Conservation (phyloP, 2,888 invertebrate genomes). For the Cephonodes hylas region DNA sequence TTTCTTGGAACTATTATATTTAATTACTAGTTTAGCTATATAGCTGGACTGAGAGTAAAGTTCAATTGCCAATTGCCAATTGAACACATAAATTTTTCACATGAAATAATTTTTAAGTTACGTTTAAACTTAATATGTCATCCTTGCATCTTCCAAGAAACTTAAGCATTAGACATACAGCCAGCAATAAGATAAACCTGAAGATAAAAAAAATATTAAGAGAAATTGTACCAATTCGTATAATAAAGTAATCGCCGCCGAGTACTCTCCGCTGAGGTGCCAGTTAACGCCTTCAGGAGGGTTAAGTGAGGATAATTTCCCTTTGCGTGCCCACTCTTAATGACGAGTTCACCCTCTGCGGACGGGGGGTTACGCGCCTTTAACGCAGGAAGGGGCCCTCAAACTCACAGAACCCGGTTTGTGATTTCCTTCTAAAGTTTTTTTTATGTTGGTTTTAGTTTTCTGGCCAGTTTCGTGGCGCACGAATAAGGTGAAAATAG, state of each 20-base stretch:
- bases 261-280: conserved; percentile 76
- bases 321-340: conserved; percentile 77
- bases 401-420: conserved; percentile 1
- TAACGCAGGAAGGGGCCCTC: conserved; percentile 14
- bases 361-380: conserved; percentile 22
- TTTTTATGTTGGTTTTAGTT: conserved; percentile 11
- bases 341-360: conserved; percentile 52
- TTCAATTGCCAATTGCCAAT: too few species aligned
- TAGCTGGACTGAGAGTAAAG: too few species aligned
- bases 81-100: too few species aligned
- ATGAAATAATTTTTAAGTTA: too few species aligned
- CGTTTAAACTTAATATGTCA: too few species aligned
- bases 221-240: conserved; percentile 72
- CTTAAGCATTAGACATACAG: not conserved
- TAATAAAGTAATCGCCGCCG: conserved; percentile 74
- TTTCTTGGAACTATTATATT: too few species aligned
- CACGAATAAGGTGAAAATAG: not conserved
- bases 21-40: too few species aligned
- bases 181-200: not conserved
- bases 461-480: not conserved
- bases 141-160: too few species aligned
- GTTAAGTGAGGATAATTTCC: conserved; percentile 80
- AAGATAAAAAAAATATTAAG: conserved; percentile 31
- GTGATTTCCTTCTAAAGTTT: conserved; percentile 13
- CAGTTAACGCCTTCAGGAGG: conserved; percentile 80